Evolutionary conservation across 92 coral and sea anemone species (phyloP).

Genomic region (Paramuricea clavata): DNA sequence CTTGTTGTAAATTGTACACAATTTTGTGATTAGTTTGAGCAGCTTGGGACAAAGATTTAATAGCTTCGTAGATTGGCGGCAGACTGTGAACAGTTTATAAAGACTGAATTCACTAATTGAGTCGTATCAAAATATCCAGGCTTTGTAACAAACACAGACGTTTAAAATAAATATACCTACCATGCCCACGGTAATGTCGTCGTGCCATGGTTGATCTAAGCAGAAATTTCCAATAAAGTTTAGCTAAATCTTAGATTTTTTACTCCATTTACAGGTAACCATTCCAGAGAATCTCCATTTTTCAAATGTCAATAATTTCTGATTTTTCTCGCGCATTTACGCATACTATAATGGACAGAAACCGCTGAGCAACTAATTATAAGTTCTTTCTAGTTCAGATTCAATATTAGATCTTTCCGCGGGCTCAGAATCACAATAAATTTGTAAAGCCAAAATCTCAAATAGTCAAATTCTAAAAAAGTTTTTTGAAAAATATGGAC

Average conservation of each 20-base stretch:
- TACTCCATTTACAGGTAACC: neutral
- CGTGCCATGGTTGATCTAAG: constrained; percentile 23
- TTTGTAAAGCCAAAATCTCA: neutral
- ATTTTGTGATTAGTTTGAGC: no score
- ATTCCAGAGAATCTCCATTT: neutral
- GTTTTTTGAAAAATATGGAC: constrained; percentile 18
- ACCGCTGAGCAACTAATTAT: constrained; percentile 9
- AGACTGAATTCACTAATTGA: neutral
- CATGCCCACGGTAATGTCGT: constrained; percentile 16
- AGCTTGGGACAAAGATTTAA: no score
- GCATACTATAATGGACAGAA: neutral
- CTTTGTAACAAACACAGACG: neutral
- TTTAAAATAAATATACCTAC: neutral
- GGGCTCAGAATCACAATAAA: neutral
- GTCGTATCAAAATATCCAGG: neutral
- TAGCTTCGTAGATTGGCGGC: no score
- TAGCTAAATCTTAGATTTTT: neutral
- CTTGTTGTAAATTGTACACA: no score
- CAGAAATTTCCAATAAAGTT: neutral
- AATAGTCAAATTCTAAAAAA: neutral
- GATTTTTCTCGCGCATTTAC: neutral
- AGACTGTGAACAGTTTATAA: neutral
- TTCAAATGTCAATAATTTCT: neutral
- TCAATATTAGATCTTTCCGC: neutral
- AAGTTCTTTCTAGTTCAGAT: no score